Base-by-base conservation (phyloP, 2,888 invertebrate genomes). In the Clostera curtula region DNA sequence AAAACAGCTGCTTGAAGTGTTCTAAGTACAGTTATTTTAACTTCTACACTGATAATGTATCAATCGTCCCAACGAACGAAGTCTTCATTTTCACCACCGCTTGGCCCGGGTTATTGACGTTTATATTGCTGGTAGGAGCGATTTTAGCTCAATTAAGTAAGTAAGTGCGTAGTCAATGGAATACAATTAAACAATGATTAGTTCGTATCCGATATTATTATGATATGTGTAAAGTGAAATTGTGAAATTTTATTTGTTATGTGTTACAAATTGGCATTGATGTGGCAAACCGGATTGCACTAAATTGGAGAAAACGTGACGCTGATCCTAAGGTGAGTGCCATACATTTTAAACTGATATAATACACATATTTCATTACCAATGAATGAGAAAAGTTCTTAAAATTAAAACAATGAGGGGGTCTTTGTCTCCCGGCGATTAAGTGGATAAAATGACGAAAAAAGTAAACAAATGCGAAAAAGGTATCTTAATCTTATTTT, bases 261-360 rank as follows among this genome's bases (percentile, higher is more conserved):
- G 75, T 76, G 75, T 64, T 65, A 65, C 59, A 56, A 66, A 68
- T 72, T 66, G 56, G 60, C 61, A 70, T 63, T 72, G 75, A 77
- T 77, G 77, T 79, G 77, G 77, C 80, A 76, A 76, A 80, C 77
- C 74, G 76, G 77, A 80, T 75, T 69, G 62, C 57, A 64, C 51
- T 59, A 54, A 68, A 60, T 54, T 59, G 68, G 66, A 69, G 73
- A 72, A 77, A 80, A 75, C 75, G 70, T 79, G 75, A 74, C 60
- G 66, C 64, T 64, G 54, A 60, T 71, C n/a, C 34, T 80, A 82
- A 76, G 79, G 82, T 82, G 69, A 70, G 77, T 71, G 66, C 56
- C 34, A 49, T 47, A 49, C 50, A 28, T 47, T 39, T 45, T 50
- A 46, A 38, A 37, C 27, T 28, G 20, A 26, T 19, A 20, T 22